Conservation (phyloP, 2,113 vertebrate genomes). For the Melanostigma gelatinosum region DNA sequence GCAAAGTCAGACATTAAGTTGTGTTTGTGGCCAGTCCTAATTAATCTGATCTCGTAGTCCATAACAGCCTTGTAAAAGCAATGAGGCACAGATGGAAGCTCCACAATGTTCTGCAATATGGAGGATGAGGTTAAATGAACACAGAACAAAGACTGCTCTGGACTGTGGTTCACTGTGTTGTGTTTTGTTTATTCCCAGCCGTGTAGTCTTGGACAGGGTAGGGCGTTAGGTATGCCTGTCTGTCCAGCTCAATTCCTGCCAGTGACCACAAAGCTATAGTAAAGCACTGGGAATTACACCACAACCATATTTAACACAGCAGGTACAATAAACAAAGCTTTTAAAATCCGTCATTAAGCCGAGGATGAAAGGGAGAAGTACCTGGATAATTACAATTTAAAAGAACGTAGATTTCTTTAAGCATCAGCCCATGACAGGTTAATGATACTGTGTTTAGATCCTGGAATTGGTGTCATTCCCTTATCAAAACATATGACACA, state of each 20-base stretch:
- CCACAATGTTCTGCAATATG: conserved; percentile 41
- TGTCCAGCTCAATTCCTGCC: conserved; percentile 61
- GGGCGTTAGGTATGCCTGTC: conserved; percentile 64
- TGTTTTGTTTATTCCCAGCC: conserved; percentile 33
- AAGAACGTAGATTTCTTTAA: conserved; percentile 49
- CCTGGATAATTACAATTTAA: conserved; percentile 62
- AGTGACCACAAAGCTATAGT: conserved; percentile 73
- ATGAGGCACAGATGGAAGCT: conserved; percentile 73
- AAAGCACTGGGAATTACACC: conserved; percentile 76
- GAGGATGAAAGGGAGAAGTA: conserved; percentile 62
- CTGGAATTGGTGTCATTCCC: conserved; percentile 35
- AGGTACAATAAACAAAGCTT: conserved; percentile 83
- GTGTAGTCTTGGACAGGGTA: conserved; percentile 62
- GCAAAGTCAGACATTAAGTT: conserved; percentile 51
- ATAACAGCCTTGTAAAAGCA: conserved; percentile 77
- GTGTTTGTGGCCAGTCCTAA: conserved; percentile 76
- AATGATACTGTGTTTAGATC: conserved; percentile 55
- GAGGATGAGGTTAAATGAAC: conserved; percentile 65
- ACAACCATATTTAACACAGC: conserved; percentile 78
- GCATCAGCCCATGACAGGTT: conserved; percentile 54
- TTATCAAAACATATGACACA: conserved; percentile 54
- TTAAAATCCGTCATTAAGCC: conserved; percentile 68
- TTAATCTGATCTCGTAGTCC: conserved; percentile 70
- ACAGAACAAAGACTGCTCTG: conserved; percentile 52
- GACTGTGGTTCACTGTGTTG: conserved; percentile 58